Evolutionary conservation across 2,797 vertebrate species (phyloP).

Genomic region (Cryptoblepharus egeriae): DNA sequence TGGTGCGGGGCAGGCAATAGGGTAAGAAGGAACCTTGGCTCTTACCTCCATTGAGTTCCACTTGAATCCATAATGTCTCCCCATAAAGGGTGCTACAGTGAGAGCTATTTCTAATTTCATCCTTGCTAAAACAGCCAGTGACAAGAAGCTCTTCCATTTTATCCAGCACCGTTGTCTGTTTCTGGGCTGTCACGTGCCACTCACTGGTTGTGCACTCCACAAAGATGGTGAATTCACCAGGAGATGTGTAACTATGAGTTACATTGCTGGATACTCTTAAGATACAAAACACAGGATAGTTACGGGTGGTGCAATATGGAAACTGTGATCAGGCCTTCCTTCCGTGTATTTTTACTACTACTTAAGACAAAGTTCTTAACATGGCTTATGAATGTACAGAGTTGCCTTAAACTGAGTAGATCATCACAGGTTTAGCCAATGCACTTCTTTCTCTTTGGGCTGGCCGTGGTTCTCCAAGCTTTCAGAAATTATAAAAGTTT

Average conservation of each 20-base stretch:
- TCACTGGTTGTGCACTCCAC: conserved; percentile 92
- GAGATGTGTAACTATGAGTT: conserved; percentile 81
- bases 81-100: conserved; percentile 78
- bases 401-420: not conserved
- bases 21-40: not conserved
- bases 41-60: conserved; percentile 83
- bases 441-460: too few relatives aligned
- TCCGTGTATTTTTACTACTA: too few relatives aligned
- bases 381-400: not conserved
- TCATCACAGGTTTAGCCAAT: not conserved
- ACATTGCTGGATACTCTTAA: conserved; percentile 77
- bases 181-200: conserved; percentile 91
- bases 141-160: conserved; percentile 75
- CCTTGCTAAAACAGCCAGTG: conserved; percentile 81
- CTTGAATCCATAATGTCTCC: conserved; percentile 82
- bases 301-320: not conserved
- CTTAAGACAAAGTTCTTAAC: too few relatives aligned
- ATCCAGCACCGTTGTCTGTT: conserved; percentile 81
- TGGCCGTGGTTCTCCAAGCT: too few relatives aligned
- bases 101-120: conserved; percentile 71
- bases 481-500: too few relatives aligned
- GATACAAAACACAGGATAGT: conserved; percentile 1
- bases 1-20: not conserved
- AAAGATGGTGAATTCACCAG: conserved; percentile 85
- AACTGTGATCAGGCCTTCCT: not conserved